phyloP scores from a whole-genome alignment of 1,140 invertebrate species.

The Drosophila kohkoa region DNA sequence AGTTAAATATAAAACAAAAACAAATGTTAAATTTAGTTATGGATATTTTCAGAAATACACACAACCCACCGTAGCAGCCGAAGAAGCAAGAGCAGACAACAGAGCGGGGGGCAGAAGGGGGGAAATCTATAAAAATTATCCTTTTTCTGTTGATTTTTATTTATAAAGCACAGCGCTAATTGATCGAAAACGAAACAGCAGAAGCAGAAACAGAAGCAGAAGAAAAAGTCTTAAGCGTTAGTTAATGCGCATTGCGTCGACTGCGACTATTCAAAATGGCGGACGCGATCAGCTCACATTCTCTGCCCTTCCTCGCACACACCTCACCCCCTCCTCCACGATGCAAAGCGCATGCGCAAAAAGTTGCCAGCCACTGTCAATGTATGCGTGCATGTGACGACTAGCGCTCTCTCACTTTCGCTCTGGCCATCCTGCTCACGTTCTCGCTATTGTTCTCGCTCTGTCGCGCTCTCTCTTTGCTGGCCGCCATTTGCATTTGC shows the following conservation, averaged over 20 bases:
- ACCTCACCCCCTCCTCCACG: not conserved
- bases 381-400: slow-evolving; percentile 15
- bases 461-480: slow-evolving; percentile 12
- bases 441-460: not conserved
- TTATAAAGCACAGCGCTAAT: slow-evolving; percentile 51
- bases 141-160: slow-evolving; percentile 43
- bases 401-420: not conserved
- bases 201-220: slow-evolving; percentile 8
- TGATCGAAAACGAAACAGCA: slow-evolving; percentile 34
- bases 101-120: not conserved
- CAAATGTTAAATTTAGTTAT: slow-evolving; percentile 82
- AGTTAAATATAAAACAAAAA: slow-evolving; percentile 80
- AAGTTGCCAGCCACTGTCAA: slow-evolving; percentile 26
- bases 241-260: slow-evolving; percentile 10
- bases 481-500: slow-evolving; percentile 75
- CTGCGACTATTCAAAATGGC: slow-evolving; percentile 40
- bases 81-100: not conserved
- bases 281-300: slow-evolving; percentile 3
- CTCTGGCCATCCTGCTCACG: slow-evolving; percentile 4
- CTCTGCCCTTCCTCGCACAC: not conserved
- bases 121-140: slow-evolving; percentile 70
- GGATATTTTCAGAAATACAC: slow-evolving; percentile 52
- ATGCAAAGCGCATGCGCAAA: slow-evolving; percentile 40
- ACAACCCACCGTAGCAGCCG: not conserved
- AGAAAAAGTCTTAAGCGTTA: slow-evolving; percentile 8